These are phyloP conservation scores for Conopomorpha cramerella DNA, from an alignment of 1,140 invertebrate genomes.

Conservation along the genomic window DNA sequence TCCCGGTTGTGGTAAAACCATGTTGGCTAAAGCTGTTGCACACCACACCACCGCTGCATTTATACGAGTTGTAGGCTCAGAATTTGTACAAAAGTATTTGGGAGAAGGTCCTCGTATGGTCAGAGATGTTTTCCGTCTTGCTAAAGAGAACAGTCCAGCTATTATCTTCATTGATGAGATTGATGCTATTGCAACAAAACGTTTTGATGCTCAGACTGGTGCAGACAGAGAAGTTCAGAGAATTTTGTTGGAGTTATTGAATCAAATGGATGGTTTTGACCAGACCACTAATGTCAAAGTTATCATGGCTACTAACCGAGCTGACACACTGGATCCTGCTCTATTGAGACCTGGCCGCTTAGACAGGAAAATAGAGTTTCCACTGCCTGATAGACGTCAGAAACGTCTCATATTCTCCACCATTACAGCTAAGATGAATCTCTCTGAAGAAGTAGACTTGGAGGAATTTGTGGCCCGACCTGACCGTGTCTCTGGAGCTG, in stretches of 20 bases:
- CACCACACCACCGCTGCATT: constrained; percentile 97
- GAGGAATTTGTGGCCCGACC: constrained; percentile 99
- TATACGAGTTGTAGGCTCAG: constrained; percentile 97
- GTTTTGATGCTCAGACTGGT: constrained; percentile 98
- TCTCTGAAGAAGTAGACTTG: constrained; percentile 98
- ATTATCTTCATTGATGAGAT: constrained; percentile 99
- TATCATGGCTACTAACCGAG: constrained; percentile 99
- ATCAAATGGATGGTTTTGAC: constrained; percentile 99
- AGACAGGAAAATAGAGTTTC: constrained; percentile 99
- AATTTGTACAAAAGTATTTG: constrained; percentile 99
- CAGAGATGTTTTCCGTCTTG: constrained; percentile 96
- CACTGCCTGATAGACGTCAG: constrained; percentile 95
- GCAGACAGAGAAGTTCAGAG: constrained; percentile 99
- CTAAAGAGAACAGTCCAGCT: constrained; percentile 98
- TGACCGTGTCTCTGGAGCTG: constrained; percentile 97
- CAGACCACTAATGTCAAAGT: constrained; percentile 99
- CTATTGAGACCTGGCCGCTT: constrained; percentile 94
- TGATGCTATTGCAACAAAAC: constrained; percentile 97
- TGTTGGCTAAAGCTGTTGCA: constrained; percentile 98
- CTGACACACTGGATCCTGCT: constrained; percentile 98
- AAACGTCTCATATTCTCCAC: constrained; percentile 98
- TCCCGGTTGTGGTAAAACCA: constrained; percentile 96
- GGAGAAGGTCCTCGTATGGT: constrained; percentile 99
- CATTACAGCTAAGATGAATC: constrained; percentile 98
- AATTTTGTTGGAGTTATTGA: constrained; percentile 95